These are phyloP conservation scores for Macaca mulatta DNA, from an alignment of 2,113 vertebrate genomes.

Conservation along the genomic window DNA sequence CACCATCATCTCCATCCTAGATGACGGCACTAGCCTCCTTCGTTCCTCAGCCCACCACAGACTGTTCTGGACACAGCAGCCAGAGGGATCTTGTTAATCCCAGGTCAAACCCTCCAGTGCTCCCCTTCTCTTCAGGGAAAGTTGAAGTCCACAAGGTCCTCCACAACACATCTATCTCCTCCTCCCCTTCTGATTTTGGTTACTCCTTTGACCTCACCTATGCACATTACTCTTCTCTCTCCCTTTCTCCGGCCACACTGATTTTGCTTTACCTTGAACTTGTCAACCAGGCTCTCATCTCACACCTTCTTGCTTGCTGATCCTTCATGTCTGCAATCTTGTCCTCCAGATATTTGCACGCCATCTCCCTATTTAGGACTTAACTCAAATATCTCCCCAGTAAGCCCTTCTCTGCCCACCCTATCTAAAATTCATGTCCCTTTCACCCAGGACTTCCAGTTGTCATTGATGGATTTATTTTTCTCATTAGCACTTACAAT, in stretches of 20 bases:
- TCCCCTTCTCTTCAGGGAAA: background rate
- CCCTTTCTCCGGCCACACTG: background rate
- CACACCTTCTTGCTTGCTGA: fast-evolving
- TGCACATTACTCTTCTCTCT: background rate
- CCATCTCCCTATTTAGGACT: background rate
- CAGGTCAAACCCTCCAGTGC: background rate
- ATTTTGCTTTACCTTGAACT: background rate
- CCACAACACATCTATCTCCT: background rate
- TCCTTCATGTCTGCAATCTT: background rate
- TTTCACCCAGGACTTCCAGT: background rate
- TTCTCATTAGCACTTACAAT: background rate
- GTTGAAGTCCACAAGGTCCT: no score
- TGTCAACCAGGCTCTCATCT: background rate
- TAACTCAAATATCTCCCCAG: background rate
- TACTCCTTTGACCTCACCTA: background rate
- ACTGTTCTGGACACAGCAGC: background rate
- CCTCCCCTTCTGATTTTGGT: no score
- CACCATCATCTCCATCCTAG: background rate
- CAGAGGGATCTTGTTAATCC: background rate
- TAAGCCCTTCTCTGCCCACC: background rate
- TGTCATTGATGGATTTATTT: background rate
- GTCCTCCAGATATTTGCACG: background rate
- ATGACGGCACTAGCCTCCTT: no score
- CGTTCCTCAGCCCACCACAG: background rate
- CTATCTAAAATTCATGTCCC: background rate